phyloP scores from a whole-genome alignment of 2,888 invertebrate genomes.

The Philaethria dido region DNA sequence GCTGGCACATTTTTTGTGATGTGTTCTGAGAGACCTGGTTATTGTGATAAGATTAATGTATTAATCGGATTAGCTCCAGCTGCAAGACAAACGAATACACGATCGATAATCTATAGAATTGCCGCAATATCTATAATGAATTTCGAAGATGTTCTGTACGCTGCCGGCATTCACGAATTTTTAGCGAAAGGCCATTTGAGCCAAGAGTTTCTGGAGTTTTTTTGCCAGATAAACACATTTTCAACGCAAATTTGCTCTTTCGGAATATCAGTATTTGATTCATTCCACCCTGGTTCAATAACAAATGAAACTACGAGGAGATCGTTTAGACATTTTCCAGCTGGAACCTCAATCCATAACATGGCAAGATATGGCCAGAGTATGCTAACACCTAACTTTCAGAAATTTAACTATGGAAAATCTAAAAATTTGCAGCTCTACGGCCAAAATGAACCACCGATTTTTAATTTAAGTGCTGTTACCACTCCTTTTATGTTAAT shows the following conservation, averaged over 20 bases:
- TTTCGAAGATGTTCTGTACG: conserved; percentile 49
- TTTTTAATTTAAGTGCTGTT: conserved; percentile 60
- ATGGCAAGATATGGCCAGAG: conserved; percentile 66
- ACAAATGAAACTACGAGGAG: conserved; percentile 53
- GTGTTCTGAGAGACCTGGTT: conserved; percentile 85
- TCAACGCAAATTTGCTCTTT: conserved; percentile 54
- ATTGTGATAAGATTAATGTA: conserved; percentile 85
- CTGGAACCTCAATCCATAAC: conserved; percentile 61
- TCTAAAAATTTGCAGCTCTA: conserved; percentile 57
- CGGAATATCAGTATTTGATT: conserved; percentile 52
- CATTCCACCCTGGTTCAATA: conserved; percentile 61
- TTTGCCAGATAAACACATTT: conserved; percentile 56
- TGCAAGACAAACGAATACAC: conserved; percentile 70
- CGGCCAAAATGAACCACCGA: conserved; percentile 57
- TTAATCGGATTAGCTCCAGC: conserved; percentile 87
- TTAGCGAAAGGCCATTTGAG: conserved; percentile 57
- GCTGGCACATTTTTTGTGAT: conserved; percentile 86
- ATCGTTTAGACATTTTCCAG: conserved; percentile 63
- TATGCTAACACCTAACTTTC: conserved; percentile 52
- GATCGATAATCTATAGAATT: conserved; percentile 51
- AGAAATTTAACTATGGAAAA: conserved; percentile 65
- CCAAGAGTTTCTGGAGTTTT: conserved; percentile 59
- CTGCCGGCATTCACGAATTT: conserved; percentile 55
- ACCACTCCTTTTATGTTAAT: conserved; percentile 59
- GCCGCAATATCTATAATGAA: conserved; percentile 44